Evolutionary conservation across 2,113 vertebrate species (phyloP).

Genomic region (Cathartes aura): DNA sequence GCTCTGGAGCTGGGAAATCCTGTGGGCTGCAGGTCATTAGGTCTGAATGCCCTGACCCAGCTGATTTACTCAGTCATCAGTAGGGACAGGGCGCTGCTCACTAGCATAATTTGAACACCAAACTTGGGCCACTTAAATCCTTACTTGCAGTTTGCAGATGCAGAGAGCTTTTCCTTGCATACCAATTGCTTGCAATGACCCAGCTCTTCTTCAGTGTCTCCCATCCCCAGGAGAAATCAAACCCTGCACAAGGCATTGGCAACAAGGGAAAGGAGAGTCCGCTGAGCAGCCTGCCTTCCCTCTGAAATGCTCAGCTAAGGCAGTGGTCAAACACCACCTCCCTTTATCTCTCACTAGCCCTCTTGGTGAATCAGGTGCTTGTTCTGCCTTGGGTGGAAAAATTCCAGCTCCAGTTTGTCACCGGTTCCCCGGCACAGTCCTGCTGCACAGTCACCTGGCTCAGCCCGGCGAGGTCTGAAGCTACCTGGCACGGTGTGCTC

Average conservation of each 20-base stretch:
- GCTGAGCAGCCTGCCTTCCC: background rate
- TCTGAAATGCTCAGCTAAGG: background rate
- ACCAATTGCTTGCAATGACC: background rate
- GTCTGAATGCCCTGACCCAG: background rate
- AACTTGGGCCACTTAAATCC: background rate
- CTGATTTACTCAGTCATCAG: background rate
- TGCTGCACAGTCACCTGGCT: background rate
- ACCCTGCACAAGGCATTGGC: background rate
- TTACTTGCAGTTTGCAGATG: background rate
- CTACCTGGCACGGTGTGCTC: background rate
- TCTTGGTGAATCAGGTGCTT: background rate
- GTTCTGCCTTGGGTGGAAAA: background rate
- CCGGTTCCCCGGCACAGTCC: rapidly evolving
- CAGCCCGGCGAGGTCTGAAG: background rate
- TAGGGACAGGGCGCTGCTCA: background rate
- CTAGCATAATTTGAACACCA: background rate
- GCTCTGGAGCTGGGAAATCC: background rate
- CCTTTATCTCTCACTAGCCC: background rate
- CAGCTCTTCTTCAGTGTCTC: background rate
- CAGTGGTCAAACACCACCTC: background rate
- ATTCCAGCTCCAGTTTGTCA: background rate
- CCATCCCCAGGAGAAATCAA: background rate
- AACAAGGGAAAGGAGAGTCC: background rate
- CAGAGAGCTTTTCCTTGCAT: background rate
- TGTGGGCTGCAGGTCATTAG: background rate